These are phyloP conservation scores for Allygus modestus DNA, from an alignment of 2,888 invertebrate genomes.

Conservation along the genomic window DNA sequence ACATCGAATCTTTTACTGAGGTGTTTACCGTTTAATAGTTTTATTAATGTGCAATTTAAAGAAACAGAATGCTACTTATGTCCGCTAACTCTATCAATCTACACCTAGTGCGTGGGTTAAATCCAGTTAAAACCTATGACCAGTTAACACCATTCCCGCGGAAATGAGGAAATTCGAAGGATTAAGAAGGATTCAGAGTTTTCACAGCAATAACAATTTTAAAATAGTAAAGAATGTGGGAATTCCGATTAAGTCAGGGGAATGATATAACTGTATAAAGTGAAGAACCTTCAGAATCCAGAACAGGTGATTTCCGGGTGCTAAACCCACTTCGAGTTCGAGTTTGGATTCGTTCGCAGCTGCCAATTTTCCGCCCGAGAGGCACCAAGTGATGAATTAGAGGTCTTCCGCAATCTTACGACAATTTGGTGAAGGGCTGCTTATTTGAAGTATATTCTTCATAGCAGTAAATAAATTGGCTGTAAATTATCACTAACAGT, in stretches of 20 bases:
- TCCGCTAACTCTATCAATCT: too few relatives aligned
- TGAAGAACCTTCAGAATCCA: slow-evolving; percentile 4
- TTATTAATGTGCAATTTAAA: too few relatives aligned
- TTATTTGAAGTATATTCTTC: not conserved
- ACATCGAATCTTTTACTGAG: too few relatives aligned
- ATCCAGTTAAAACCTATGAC: too few relatives aligned
- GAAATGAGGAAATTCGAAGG: too few relatives aligned
- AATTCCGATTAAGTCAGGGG: not conserved
- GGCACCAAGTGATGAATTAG: slow-evolving; percentile 13
- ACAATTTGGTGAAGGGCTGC: slow-evolving; percentile 13
- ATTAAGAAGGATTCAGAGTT: too few relatives aligned
- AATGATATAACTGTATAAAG: slow-evolving; percentile 30
- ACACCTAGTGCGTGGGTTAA: too few relatives aligned
- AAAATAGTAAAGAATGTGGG: not conserved
- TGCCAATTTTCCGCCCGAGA: slow-evolving; percentile 28
- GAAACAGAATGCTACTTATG: too few relatives aligned
- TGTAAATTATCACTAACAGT: not conserved
- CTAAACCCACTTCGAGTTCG: slow-evolving; percentile 38
- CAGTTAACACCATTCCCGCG: too few relatives aligned
- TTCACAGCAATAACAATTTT: too few relatives aligned
- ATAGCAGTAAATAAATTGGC: slow-evolving; percentile 12
- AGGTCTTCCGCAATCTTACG: slow-evolving; percentile 31
- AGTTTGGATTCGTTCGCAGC: slow-evolving; percentile 22
- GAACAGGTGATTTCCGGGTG: slow-evolving; percentile 26
- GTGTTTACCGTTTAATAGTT: too few relatives aligned